Evolutionary conservation across 92 coral and sea anemone species (phyloP), one percentile per base, ranked within the genome.

Genomic region (Porites evermanni): DNA sequence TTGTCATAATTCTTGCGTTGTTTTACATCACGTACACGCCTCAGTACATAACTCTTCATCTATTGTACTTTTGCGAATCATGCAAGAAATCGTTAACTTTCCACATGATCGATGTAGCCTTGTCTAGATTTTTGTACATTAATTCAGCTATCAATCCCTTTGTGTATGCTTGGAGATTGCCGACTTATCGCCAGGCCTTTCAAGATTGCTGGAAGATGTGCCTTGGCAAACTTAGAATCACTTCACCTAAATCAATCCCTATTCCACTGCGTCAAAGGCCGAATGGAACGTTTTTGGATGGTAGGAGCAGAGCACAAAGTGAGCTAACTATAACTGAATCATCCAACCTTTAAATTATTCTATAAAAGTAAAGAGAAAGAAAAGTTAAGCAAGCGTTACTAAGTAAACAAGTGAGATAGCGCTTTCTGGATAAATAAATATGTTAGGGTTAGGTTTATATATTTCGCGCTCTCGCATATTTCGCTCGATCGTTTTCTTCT

Each of bases 91-190:
- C 87, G 70, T 47, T 77, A 29, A 82, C 79, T 38, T 68, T 66
- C 47, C 76, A 68, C 72, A 68, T 63, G 73, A 77, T 71, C 3
- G 87, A 84, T 10, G 85, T 72, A 13, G 78, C 68, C n/a, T 23
- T 79, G 1, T 82, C 88, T 6, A 54, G 86, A 12, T 77, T 82
- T 50, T 60, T 88, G 53, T 76, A 53, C 56, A 23, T 88, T 20
- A 88, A 77, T 24, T 77, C 91, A 0, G 88, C 91, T 13, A 70
- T 88, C 11, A 84, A 88, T 12, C 91, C 91, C 7, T 83, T 88
- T 10, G 24, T 88, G 38, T 76, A 81, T 44, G 82, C 87, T 0
- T 77, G 82, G 83, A 88, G 87, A 61, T 26, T 82, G 20, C 63
- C 87, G 10, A 88, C 70, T 14, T 83, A 74, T 69, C 88, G 88